Evolutionary conservation across 2,888 invertebrate genomes (phyloP).

Genomic region (Acanthacorydalis orientalis): DNA sequence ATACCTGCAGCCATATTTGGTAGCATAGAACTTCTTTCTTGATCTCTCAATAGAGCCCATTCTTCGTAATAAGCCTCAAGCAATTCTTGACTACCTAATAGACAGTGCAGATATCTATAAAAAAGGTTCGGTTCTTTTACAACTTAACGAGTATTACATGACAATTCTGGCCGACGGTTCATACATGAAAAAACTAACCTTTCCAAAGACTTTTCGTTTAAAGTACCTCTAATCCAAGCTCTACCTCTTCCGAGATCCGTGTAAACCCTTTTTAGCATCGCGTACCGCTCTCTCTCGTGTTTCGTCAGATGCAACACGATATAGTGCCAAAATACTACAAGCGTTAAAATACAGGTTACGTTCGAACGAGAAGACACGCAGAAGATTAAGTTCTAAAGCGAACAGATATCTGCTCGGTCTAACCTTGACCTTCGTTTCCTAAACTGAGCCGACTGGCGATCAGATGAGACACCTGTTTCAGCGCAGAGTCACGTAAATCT

Average conservation of each 20-base stretch:
- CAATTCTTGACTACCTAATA: slow-evolving; percentile 45
- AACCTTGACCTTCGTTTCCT: slow-evolving; percentile 21
- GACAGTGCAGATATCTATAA: slow-evolving; percentile 51
- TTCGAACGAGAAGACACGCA: slow-evolving; percentile 10
- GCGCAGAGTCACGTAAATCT: slow-evolving; percentile 24
- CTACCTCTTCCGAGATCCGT: slow-evolving; percentile 67
- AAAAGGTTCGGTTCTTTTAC: slow-evolving; percentile 4
- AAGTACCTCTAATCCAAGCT: slow-evolving; percentile 75
- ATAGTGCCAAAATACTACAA: slow-evolving; percentile 60
- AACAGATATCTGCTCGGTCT: slow-evolving; percentile 8
- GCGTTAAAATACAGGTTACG: slow-evolving; percentile 13
- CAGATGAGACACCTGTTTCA: slow-evolving; percentile 56
- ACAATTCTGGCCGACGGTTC: too few species aligned
- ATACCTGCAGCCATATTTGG: slow-evolving; percentile 76
- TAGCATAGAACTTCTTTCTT: slow-evolving; percentile 59
- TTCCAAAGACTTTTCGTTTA: slow-evolving; percentile 84
- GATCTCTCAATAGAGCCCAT: slow-evolving; percentile 68
- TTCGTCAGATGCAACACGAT: slow-evolving; percentile 63
- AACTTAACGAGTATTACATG: neutral
- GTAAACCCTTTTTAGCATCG: slow-evolving; percentile 45
- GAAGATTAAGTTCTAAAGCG: slow-evolving; percentile 1
- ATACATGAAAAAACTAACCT: slow-evolving; percentile 24
- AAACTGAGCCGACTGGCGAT: slow-evolving; percentile 35
- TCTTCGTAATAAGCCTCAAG: slow-evolving; percentile 65
- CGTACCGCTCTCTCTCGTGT: slow-evolving; percentile 76